These are phyloP conservation scores for Dufourea novaeangliae DNA, from an alignment of 1,140 invertebrate genomes.

Conservation along the genomic window DNA sequence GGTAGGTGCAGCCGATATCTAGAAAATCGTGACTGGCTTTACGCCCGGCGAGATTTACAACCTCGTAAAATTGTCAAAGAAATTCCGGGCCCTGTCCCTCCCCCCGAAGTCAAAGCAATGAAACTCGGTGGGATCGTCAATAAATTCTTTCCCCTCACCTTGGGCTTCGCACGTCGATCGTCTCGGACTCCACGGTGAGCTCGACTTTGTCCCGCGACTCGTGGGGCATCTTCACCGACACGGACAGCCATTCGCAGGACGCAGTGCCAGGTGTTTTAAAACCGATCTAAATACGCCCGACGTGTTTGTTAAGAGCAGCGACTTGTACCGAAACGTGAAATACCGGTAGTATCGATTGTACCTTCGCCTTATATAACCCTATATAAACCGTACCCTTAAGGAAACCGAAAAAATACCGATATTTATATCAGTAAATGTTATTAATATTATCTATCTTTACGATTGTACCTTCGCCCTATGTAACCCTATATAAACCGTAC, in stretches of 20 bases:
- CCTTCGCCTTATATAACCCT: no score
- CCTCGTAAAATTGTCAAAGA: conserved; percentile 55
- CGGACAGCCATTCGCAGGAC: conserved; percentile 92
- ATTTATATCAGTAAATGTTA: no score
- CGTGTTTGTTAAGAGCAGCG: no score
- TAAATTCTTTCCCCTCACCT: conserved; percentile 73
- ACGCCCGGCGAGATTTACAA: conserved; percentile 39
- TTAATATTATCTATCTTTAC: no score
- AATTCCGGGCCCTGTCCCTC: conserved; percentile 4
- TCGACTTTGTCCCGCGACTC: conserved; percentile 86
- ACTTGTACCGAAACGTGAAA: no score
- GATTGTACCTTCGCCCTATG: no score
- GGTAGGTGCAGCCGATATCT: conserved; percentile 87
- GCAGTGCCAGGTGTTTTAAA: conserved; percentile 90
- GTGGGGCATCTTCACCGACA: conserved; percentile 88
- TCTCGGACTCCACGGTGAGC: conserved; percentile 86
- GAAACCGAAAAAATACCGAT: no score
- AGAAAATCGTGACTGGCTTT: conserved; percentile 48
- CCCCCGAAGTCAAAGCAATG: conserved; percentile 24
- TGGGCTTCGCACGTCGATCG: conserved; percentile 85
- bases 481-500: no score
- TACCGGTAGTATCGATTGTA: no score
- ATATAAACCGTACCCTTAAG: no score
- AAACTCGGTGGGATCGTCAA: conserved; percentile 30
- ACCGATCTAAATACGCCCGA: conserved; percentile 85